These are phyloP conservation scores for Pyrgus malvae DNA, from an alignment of 2,888 invertebrate genomes.

Conservation along the genomic window DNA sequence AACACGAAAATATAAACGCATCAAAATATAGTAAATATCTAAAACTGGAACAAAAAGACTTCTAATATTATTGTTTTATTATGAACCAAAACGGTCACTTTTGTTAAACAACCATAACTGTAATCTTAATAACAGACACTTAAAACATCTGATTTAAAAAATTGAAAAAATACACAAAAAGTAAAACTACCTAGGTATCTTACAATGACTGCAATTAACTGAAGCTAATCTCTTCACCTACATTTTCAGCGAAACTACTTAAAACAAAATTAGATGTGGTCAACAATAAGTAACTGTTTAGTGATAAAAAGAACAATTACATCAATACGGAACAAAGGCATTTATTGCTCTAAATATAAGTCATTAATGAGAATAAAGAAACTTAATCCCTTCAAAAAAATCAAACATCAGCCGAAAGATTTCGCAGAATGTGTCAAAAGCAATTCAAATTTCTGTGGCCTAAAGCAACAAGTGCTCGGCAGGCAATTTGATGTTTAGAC, in stretches of 20 bases:
- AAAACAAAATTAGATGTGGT: background rate
- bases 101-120: background rate
- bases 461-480: background rate
- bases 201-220: background rate
- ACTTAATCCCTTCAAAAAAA: background rate
- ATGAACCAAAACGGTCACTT: no score
- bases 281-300: background rate
- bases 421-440: no score
- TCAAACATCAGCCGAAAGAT: no score
- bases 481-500: background rate
- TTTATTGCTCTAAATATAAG: background rate
- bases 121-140: no score
- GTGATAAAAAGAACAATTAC: background rate
- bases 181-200: background rate
- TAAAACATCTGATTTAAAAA: no score
- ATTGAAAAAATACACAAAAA: background rate
- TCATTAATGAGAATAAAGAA: background rate
- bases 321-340: background rate
- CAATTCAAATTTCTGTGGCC: no score
- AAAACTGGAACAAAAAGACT: no score
- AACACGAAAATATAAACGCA: no score
- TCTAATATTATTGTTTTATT: no score
- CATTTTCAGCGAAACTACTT: background rate
- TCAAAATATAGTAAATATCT: no score
- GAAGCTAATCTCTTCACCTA: slow-evolving; percentile 4